Evolutionary conservation across 2,797 vertebrate genomes (phyloP), one percentile per base, ranked within the genome.

Genomic region (Myotis planiceps): DNA sequence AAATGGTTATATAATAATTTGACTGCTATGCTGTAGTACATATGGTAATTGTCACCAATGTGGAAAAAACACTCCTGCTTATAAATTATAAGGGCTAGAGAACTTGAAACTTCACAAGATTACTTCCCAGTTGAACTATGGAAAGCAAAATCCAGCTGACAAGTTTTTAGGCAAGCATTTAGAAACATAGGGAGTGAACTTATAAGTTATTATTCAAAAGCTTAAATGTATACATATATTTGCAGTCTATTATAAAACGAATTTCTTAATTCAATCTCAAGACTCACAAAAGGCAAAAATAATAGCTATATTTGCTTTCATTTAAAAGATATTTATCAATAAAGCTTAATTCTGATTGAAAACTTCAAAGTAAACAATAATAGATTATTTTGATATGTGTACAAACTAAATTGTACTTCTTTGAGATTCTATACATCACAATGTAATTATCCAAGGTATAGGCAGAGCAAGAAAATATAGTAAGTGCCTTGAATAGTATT

Each of bases 1-100:
- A 76, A 92, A 55, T 82, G 58, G 29, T 32, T 88, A 23, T 39
- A 21, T 51, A 58, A 80, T 42, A n/a, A 84, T 94, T 88, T 90
- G 83, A 95, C 87, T 88, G 27, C 34, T 71, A 7, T 63, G n/a
- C 34, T 55, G 29, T 90, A 6, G 39, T 81, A 60, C 88, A 60
- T 75, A 89, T 79, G 34, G 13, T 94, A 85, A 92, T 95, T 90
- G 92, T 74, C 68, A 71, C 25, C 89, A 92, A 71, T 49, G 58
- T 55, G 15, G 32, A 49, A 49, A 93, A 96, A 89, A 37, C 16
- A 27, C 78, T 86, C 4, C n/a, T 65, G 3, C 16, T 81, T 94
- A 68, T 87, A 71, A 78, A 91, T 94, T 88, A 27, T 18, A 74
- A 69, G 42, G 19, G 9, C 10, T 89, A n/a, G 23, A 92, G 29